These are phyloP conservation scores for Thalpophila matura DNA, from an alignment of 2,888 invertebrate species.

Conservation along the genomic window DNA sequence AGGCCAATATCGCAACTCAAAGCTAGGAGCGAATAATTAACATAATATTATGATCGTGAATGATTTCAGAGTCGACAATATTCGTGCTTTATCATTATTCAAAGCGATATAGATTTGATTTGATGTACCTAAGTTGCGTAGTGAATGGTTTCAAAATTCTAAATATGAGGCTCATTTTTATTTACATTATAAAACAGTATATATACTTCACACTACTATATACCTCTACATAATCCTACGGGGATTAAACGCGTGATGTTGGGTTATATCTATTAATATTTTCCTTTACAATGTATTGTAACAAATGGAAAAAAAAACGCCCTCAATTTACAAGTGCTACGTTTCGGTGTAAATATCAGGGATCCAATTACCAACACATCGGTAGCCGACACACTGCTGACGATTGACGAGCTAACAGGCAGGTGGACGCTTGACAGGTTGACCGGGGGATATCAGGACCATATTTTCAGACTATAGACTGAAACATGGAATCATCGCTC, in stretches of 20 bases:
- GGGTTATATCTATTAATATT: neutral
- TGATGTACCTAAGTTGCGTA: too few relatives aligned
- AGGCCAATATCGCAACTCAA: slow-evolving; percentile 9
- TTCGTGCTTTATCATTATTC: neutral
- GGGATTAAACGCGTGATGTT: too few relatives aligned
- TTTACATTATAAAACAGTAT: too few relatives aligned
- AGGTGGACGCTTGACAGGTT: slow-evolving; percentile 13
- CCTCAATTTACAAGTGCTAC: neutral
- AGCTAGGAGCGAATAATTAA: neutral
- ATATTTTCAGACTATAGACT: neutral
- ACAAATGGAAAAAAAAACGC: neutral
- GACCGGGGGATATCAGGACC: neutral
- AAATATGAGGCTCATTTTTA: too few relatives aligned
- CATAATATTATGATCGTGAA: slow-evolving; percentile 1
- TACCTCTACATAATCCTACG: too few relatives aligned
- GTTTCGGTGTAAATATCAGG: slow-evolving; percentile 18
- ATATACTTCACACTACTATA: too few relatives aligned
- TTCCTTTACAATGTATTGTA: too few relatives aligned
- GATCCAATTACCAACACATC: slow-evolving; percentile 34
- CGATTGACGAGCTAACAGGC: slow-evolving; percentile 34
- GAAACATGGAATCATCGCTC: neutral
- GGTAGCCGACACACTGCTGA: slow-evolving; percentile 13
- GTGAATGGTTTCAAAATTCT: neutral
- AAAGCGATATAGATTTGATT: too few relatives aligned
- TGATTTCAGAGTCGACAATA: neutral